Percentiles rank a stretch among this genome's conserved stretches.
Conservation (phyloP, 1,140 invertebrate genomes). For the Notospermus geniculatus region DNA sequence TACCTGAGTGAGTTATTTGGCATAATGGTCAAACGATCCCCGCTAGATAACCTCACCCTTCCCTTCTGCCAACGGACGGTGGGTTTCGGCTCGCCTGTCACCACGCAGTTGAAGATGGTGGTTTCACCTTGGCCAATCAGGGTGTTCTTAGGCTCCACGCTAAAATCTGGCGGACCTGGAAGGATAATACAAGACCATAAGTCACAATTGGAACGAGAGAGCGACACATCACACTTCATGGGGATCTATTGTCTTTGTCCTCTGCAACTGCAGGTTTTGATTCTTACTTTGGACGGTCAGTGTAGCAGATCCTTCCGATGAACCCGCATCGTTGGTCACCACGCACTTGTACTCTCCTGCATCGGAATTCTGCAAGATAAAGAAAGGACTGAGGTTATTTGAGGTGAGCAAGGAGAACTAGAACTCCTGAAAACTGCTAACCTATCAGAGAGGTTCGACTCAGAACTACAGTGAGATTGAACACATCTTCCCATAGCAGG, state of each 20-base stretch:
- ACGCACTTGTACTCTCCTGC: conserved; percentile 55
- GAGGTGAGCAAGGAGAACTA: no score
- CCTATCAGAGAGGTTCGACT: no score
- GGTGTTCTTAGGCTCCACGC: conserved; percentile 44
- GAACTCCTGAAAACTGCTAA: no score
- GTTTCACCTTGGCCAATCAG: conserved; percentile 42
- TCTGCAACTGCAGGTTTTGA: no score
- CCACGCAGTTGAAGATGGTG: conserved; percentile 54
- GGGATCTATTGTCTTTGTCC: no score
- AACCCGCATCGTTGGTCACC: conserved; percentile 54
- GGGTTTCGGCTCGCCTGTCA: conserved; percentile 56
- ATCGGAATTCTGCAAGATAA: conserved; percentile 45
- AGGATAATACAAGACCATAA: conserved; percentile 8
- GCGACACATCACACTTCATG: neutral
- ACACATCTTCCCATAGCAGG: no score
- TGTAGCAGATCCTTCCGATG: conserved; percentile 45
- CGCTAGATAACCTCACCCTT: conserved; percentile 27
- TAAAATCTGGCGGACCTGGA: conserved; percentile 49
- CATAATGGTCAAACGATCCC: conserved; percentile 46
- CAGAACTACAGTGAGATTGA: no score
- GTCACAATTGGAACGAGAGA: neutral
- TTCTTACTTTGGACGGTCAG: conserved; percentile 44
- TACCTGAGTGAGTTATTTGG: conserved; percentile 55
- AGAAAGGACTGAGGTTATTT: conserved; percentile 6
- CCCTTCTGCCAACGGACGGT: conserved; percentile 56